These are phyloP conservation scores for Euura lappo DNA, from an alignment of 1,140 invertebrate genomes.

Conservation along the genomic window DNA sequence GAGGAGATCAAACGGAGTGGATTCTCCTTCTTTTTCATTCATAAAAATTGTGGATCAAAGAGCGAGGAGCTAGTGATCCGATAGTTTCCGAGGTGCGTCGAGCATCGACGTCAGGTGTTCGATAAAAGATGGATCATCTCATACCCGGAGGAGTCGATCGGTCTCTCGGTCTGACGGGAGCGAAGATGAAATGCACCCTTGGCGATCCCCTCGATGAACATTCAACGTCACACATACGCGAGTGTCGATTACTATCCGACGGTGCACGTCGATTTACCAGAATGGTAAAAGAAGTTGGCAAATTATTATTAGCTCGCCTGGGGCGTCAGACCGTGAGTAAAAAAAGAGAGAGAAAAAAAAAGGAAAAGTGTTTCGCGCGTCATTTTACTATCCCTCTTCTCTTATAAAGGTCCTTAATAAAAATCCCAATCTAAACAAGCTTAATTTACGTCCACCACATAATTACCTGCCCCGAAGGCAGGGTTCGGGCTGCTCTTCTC, in stretches of 20 bases:
- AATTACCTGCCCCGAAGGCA: conserved; percentile 57
- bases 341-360: too few relatives aligned
- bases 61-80: conserved; percentile 15
- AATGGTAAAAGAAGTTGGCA: too few relatives aligned
- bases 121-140: conserved; percentile 58
- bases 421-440: conserved; percentile 64
- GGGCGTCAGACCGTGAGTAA: too few relatives aligned
- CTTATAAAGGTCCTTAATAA: conserved; percentile 59
- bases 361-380: conserved; percentile 20
- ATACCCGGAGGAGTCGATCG: conserved; percentile 50
- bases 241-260: too few relatives aligned
- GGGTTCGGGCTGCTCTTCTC: conserved; percentile 13
- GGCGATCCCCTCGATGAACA: conserved; percentile 42
- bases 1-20: too few relatives aligned
- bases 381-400: conserved; percentile 48
- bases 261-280: too few relatives aligned
- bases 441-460: conserved; percentile 64
- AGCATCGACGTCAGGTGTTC: conserved; percentile 34
- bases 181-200: conserved; percentile 60
- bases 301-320: too few relatives aligned
- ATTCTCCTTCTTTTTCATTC: neutral
- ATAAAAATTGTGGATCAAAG: neutral
- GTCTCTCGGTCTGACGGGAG: conserved; percentile 54
- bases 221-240: conserved; percentile 28
- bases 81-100: conserved; percentile 30